Evolutionary conservation across 2,797 vertebrate genomes (phyloP), one percentile per base, ranked within the genome.

Genomic region (Champsocephalus esox): DNA sequence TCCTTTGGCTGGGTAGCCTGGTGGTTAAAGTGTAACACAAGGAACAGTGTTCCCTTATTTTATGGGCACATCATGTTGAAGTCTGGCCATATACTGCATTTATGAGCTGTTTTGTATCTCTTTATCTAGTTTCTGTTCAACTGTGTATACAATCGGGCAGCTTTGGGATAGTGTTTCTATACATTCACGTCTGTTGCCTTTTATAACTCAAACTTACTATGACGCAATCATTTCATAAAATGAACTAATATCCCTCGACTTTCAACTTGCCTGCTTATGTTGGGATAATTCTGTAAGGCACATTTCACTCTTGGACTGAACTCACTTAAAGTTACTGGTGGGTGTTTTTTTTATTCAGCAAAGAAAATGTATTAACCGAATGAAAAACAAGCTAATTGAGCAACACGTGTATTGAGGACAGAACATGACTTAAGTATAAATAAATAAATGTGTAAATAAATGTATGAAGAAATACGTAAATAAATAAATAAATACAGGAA

Each of bases 1-100:
- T 84, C 38, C 24, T 62, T 38, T 60, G 49, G 65, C 62, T 17
- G 0, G 12, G n/a, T 51, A 14, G 55, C 43, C 43, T 28, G 28
- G 9, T 60, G 34, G 59, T 84, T 76, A 82, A 8, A 62, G 70
- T 62, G 80, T 79, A 73, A 84, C 82, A 82, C 64, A 70, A 72
- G 65, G 38, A 12, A 67, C 45, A 63, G 71, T 71, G 75, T 71
- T 78, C 43, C 19, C 17, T 28, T 76, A 46, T 79, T 74, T 71
- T 63, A 76, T 57, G 32, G 13, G 41, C 21, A 13, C 11, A 50
- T 50, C 14, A 24, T 43, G 19, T 45, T 57, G 62, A 50, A 49
- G 41, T 12, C 52, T 71, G 12, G 1, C 5, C 6, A 46, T 5
- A 28, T 76, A 21, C 56, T 19, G 12, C 32, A 16, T 16, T n/a